These are phyloP conservation scores for Boloria euphrosyne DNA, from an alignment of 2,888 invertebrate genomes.

Conservation along the genomic window DNA sequence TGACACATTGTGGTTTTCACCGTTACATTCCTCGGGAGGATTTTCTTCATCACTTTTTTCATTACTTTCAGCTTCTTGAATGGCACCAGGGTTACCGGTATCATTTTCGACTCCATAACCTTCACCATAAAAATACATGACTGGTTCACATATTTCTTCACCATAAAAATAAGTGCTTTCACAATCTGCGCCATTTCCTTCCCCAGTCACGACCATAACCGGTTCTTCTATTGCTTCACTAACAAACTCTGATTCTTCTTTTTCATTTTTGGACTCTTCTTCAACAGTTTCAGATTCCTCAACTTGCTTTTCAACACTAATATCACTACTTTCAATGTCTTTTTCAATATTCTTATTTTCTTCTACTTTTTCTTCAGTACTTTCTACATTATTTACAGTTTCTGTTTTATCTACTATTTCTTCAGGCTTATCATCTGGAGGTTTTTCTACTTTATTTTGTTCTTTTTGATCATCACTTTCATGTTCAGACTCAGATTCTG, in stretches of 20 bases:
- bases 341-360: slow-evolving; percentile 47
- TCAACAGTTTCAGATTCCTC: slow-evolving; percentile 42
- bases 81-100: slow-evolving; percentile 85
- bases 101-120: slow-evolving; percentile 88
- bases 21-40: slow-evolving; percentile 67
- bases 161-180: slow-evolving; percentile 82
- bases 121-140: slow-evolving; percentile 86
- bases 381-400: slow-evolving; percentile 37
- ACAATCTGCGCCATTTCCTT: slow-evolving; percentile 86
- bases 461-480: slow-evolving; percentile 57
- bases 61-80: slow-evolving; percentile 55
- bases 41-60: slow-evolving; percentile 62
- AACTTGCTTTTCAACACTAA: slow-evolving; percentile 32
- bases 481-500: slow-evolving; percentile 72
- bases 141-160: slow-evolving; percentile 88
- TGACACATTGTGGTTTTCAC: slow-evolving; percentile 60
- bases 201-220: slow-evolving; percentile 85
- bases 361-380: slow-evolving; percentile 34
- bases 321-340: slow-evolving; percentile 43
- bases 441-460: slow-evolving; percentile 30
- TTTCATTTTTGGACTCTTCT: slow-evolving; percentile 34
- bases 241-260: slow-evolving; percentile 48
- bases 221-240: slow-evolving; percentile 89
- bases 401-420: slow-evolving; percentile 33
- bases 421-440: slow-evolving; percentile 33